Conservation (phyloP, 2,113 vertebrate genomes). For the Orientallactaga bullata region DNA sequence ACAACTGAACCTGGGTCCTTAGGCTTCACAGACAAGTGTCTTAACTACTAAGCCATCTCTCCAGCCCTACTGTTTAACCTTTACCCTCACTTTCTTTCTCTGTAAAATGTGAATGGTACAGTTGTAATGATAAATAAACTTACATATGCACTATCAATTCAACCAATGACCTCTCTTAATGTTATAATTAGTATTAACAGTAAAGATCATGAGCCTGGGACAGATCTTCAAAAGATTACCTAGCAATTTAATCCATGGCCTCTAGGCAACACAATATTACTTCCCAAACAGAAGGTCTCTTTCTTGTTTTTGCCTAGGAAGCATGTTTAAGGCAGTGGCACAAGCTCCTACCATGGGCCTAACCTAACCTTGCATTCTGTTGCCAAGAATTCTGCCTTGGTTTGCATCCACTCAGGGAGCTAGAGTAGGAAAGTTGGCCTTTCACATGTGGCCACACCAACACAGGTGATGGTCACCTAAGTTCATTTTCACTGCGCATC, state of each 20-base stretch:
- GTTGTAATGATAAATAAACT: constrained; percentile 12
- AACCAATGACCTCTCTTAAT: constrained; percentile 7
- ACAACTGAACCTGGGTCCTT: too few relatives aligned
- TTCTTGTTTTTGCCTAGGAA: not conserved
- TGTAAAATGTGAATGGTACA: constrained; percentile 7
- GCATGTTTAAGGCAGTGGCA: constrained; percentile 22
- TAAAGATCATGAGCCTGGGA: constrained; percentile 15
- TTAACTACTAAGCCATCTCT: not conserved
- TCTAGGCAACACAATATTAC: not conserved
- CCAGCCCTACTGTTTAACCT: not conserved
- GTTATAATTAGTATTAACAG: not conserved
- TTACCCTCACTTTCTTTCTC: constrained; percentile 18
- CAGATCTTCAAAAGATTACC: constrained; percentile 35
- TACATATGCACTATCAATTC: not conserved
- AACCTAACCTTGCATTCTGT: not conserved
- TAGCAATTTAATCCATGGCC: constrained; percentile 4
- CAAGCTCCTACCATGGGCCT: not conserved
- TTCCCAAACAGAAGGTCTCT: not conserved
- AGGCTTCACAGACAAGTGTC: too few relatives aligned
- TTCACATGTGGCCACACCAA: constrained; percentile 3
- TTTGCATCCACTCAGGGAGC: not conserved
- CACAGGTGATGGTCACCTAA: not conserved
- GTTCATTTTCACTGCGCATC: not conserved
- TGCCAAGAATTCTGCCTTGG: constrained; percentile 25
- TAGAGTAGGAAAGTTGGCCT: not conserved